These are phyloP conservation scores for Cossypha caffra DNA, from an alignment of 2,797 vertebrate species.

Conservation along the genomic window DNA sequence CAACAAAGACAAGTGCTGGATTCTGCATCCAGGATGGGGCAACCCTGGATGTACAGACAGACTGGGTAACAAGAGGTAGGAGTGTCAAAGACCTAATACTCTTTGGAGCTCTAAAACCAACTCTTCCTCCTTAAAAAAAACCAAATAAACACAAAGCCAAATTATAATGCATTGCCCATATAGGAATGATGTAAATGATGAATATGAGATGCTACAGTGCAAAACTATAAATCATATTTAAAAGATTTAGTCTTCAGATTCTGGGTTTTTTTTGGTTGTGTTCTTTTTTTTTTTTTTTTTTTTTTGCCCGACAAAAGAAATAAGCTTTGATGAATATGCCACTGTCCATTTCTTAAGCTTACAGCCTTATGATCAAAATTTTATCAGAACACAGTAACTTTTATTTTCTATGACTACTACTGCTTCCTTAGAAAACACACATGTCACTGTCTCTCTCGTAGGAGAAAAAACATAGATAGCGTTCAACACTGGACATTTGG, in stretches of 20 bases:
- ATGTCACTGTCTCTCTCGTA: not conserved
- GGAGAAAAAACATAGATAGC: not conserved
- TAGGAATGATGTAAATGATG: accelerated
- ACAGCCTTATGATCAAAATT: not conserved
- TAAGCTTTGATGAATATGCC: not conserved
- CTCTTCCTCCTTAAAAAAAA: not conserved
- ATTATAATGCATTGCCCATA: not conserved
- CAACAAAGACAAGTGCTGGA: not conserved
- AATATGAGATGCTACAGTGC: not conserved
- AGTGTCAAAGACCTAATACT: not conserved
- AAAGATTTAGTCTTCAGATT: not conserved
- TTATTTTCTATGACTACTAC: not conserved
- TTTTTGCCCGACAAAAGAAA: not conserved
- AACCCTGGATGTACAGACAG: not conserved
- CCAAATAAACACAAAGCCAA: not conserved
- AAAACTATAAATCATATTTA: not conserved
- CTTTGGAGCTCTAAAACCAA: not conserved
- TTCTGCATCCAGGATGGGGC: not conserved
- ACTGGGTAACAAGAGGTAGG: not conserved
- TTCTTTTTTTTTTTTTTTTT: not conserved
- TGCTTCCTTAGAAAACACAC: not conserved
- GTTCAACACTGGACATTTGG: not conserved
- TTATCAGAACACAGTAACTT: not conserved
- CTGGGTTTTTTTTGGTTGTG: too few species aligned
- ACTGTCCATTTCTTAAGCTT: not conserved